Evolutionary conservation across 2,113 vertebrate genomes (phyloP).

Genomic region (Burhinus oedicnemus): DNA sequence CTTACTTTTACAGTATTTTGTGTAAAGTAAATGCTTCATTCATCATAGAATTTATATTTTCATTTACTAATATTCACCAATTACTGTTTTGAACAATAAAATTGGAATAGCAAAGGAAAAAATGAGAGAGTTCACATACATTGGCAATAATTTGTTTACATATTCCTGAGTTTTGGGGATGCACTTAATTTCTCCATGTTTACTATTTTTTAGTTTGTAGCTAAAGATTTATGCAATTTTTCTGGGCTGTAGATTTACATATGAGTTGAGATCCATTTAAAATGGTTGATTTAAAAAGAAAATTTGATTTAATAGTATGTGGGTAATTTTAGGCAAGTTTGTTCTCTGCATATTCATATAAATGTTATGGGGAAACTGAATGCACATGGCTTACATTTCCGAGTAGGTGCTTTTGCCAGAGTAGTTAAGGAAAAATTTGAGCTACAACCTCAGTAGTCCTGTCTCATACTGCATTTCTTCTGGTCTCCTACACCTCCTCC

Average conservation of each 20-base stretch:
- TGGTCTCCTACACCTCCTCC: not conserved
- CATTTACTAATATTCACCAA: not conserved
- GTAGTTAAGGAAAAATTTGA: not conserved
- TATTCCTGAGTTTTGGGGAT: not conserved
- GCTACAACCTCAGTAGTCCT: not conserved
- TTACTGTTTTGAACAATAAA: not conserved
- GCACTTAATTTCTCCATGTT: not conserved
- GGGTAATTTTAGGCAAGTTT: constrained; percentile 32
- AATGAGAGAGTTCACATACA: not conserved
- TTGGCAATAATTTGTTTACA: not conserved
- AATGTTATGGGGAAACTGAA: not conserved
- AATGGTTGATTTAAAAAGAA: constrained; percentile 46
- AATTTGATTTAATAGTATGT: constrained; percentile 29
- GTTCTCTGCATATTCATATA: constrained; percentile 2
- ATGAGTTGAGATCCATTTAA: constrained; percentile 24
- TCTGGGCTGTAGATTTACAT: not conserved
- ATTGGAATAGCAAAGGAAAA: not conserved
- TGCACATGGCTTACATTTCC: not conserved
- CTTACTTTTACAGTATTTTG: not conserved
- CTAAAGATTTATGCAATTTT: not conserved
- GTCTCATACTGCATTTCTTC: not conserved
- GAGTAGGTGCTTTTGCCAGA: not conserved
- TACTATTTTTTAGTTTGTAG: not conserved
- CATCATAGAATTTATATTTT: not conserved
- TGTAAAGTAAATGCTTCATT: not conserved